Evolutionary conservation across 1,140 invertebrate species (phyloP).

Genomic region (Drosophila ficusphila): DNA sequence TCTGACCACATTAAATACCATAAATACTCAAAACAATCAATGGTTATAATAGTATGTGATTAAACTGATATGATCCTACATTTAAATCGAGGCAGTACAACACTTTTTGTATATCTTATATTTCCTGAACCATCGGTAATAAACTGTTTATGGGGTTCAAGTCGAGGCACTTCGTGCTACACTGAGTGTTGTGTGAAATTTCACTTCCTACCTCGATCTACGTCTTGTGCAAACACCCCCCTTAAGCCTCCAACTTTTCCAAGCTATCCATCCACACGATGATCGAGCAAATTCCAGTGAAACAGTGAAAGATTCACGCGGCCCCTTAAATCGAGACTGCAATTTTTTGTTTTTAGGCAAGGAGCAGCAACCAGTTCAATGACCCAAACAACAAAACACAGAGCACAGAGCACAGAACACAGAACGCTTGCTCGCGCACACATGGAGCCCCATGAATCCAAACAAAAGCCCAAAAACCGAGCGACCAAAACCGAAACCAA

Average conservation of each 20-base stretch:
- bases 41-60: too few species aligned
- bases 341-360: constrained; percentile 80
- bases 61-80: too few species aligned
- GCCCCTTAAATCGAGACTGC: constrained; percentile 58
- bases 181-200: constrained; percentile 6
- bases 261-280: background rate
- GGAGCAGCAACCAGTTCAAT: constrained; percentile 63
- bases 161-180: background rate
- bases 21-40: too few species aligned
- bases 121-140: too few species aligned
- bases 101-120: background rate
- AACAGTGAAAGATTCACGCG: constrained; percentile 62
- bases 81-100: background rate
- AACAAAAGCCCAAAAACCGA: constrained; percentile 58
- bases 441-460: constrained; percentile 45
- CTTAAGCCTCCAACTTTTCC: background rate
- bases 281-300: constrained; percentile 54
- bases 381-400: constrained; percentile 57
- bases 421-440: constrained; percentile 11
- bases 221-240: background rate
- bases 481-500: constrained; percentile 52
- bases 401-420: constrained; percentile 22
- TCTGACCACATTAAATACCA: too few species aligned
- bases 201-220: constrained; percentile 18
- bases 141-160: background rate